Evolutionary conservation across 2,888 invertebrate genomes (phyloP).

Genomic region (Lucinisca nassula): DNA sequence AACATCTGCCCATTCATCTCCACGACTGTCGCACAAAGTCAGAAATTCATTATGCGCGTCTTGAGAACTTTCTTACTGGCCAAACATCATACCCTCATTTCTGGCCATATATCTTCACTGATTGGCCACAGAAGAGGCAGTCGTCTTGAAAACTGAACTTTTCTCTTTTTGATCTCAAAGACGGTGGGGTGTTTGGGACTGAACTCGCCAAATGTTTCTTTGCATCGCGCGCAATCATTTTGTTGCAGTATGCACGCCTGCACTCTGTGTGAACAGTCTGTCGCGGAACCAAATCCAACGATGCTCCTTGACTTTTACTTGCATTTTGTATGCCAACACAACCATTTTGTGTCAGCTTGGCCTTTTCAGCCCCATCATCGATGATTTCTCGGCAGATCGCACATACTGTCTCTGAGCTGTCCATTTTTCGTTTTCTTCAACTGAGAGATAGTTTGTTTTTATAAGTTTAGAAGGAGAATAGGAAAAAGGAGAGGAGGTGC

Average conservation of each 20-base stretch:
- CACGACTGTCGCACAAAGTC: constrained; percentile 9
- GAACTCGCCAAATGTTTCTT: neutral
- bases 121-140: neutral
- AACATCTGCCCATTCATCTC: neutral
- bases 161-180: neutral
- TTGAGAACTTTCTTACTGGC: constrained; percentile 27
- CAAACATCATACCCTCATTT: constrained; percentile 32
- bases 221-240: neutral
- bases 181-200: neutral
- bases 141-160: constrained; percentile 9
- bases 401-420: neutral
- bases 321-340: constrained; percentile 1
- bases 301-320: neutral
- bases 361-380: neutral
- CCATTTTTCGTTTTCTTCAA: neutral
- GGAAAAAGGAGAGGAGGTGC: neutral
- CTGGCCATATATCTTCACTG: neutral
- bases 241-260: constrained; percentile 18
- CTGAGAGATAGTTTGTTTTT: neutral
- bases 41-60: constrained; percentile 6
- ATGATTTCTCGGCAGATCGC: neutral
- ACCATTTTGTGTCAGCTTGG: constrained; percentile 12
- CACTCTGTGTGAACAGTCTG: constrained; percentile 15
- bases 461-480: neutral
- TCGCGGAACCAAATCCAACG: neutral